Percentiles rank a stretch among this genome's conserved stretches.
phyloP scores from a whole-genome alignment of 2,113 vertebrate genomes.

The Daphoenositta chrysoptera region DNA sequence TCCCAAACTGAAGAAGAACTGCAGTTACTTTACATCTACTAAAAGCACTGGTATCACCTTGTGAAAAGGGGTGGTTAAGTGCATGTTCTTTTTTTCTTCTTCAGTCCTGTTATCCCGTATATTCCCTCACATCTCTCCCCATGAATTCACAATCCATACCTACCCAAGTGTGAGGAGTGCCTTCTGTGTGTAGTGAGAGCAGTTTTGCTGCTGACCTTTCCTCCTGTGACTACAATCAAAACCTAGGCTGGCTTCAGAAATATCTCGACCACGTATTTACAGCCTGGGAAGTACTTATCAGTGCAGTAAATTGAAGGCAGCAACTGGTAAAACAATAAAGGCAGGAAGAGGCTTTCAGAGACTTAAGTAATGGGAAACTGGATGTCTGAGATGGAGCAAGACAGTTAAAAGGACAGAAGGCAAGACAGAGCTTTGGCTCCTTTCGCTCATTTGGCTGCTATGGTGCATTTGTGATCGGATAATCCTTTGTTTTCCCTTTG shows the following conservation, averaged over 20 bases:
- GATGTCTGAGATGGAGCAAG: background rate
- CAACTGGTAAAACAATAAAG: constrained; percentile 50
- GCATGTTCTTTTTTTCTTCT: background rate
- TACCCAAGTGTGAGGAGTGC: background rate
- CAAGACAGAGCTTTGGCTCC: background rate
- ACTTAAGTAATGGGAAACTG: constrained; percentile 20
- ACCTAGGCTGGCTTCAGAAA: background rate
- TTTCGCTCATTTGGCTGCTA: background rate
- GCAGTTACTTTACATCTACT: background rate
- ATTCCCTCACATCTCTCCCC: background rate
- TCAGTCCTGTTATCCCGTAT: background rate
- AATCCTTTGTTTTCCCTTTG: background rate
- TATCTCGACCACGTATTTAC: background rate
- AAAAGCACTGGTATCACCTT: background rate
- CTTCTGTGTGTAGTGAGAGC: background rate
- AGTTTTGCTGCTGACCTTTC: background rate
- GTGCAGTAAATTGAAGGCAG: constrained; percentile 18
- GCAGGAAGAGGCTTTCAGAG: constrained; percentile 35
- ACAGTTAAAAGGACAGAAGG: background rate
- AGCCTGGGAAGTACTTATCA: constrained; percentile 42
- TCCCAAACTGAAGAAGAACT: background rate
- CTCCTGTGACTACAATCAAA: background rate
- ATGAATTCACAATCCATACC: background rate
- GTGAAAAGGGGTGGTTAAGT: background rate
- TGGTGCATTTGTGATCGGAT: background rate